phyloP scores from a whole-genome alignment of 2,888 invertebrate genomes.

The Sinotaia quadrata region DNA sequence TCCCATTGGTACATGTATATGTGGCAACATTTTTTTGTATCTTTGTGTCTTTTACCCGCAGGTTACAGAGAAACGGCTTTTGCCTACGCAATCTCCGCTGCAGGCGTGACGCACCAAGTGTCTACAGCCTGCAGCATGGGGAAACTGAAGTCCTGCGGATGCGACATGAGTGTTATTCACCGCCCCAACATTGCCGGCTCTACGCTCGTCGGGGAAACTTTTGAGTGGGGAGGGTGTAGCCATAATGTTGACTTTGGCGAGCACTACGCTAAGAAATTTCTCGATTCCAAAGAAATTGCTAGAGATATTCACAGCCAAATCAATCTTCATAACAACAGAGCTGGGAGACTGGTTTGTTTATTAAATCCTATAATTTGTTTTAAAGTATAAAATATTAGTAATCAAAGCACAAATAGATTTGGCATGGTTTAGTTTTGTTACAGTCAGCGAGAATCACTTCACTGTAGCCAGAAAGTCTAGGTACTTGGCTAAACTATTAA shows the following conservation, averaged over 20 bases:
- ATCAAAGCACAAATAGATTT: too few relatives aligned
- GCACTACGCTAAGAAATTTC: slow-evolving; percentile 87
- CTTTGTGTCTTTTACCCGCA: slow-evolving; percentile 75
- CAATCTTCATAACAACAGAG: slow-evolving; percentile 70
- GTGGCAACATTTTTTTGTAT: too few relatives aligned
- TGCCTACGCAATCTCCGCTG: slow-evolving; percentile 95
- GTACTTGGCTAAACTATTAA: too few relatives aligned
- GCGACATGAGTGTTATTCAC: slow-evolving; percentile 75
- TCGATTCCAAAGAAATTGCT: slow-evolving; percentile 90
- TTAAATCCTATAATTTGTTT: not conserved
- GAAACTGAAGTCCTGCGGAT: slow-evolving; percentile 84
- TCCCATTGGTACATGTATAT: too few relatives aligned
- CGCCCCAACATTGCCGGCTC: slow-evolving; percentile 61
- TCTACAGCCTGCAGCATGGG: slow-evolving; percentile 95
- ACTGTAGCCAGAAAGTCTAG: too few relatives aligned
- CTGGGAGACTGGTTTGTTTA: slow-evolving; percentile 70
- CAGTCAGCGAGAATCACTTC: too few relatives aligned
- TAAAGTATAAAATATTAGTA: not conserved
- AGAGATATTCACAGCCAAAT: slow-evolving; percentile 66
- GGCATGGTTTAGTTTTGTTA: too few relatives aligned
- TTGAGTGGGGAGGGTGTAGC: slow-evolving; percentile 91
- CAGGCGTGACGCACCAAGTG: slow-evolving; percentile 94
- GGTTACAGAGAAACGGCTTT: slow-evolving; percentile 97
- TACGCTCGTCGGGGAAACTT: slow-evolving; percentile 67
- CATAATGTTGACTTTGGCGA: slow-evolving; percentile 85